Evolutionary conservation across 2,797 vertebrate species (phyloP).

Genomic region (Ptychadena robeensis): DNA sequence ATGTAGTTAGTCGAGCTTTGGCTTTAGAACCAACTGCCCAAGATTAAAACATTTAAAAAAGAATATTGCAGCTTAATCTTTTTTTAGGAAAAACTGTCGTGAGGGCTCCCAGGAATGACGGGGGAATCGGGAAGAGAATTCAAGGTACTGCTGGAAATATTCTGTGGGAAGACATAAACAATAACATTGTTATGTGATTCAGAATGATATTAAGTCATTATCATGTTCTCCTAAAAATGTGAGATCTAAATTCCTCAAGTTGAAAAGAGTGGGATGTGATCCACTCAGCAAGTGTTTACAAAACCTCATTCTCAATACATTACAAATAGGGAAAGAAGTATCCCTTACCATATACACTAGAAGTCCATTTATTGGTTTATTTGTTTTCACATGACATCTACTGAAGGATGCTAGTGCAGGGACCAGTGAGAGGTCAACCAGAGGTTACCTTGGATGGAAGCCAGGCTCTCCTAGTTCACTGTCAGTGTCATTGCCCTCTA

Average conservation of each 20-base stretch:
- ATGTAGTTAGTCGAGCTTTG: not conserved
- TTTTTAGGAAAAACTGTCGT: slow-evolving; percentile 52
- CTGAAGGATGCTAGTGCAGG: not conserved
- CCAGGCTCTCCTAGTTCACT: slow-evolving; percentile 32
- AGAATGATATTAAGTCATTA: not conserved
- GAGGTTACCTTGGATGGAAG: slow-evolving; percentile 30
- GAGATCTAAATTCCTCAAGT: not conserved
- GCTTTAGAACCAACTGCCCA: not conserved
- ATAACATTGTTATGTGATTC: not conserved
- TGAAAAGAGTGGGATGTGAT: not conserved
- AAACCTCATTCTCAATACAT: slow-evolving; percentile 27
- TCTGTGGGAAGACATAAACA: slow-evolving; percentile 32
- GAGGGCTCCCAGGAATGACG: slow-evolving; percentile 50
- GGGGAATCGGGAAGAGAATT: slow-evolving; percentile 53
- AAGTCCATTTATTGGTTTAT: slow-evolving; percentile 28
- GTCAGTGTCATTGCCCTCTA: slow-evolving; percentile 40
- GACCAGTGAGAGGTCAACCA: slow-evolving; percentile 15
- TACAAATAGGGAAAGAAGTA: slow-evolving; percentile 17
- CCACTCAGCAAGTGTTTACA: slow-evolving; percentile 37
- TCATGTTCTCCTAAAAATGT: not conserved
- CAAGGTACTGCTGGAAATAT: slow-evolving; percentile 46
- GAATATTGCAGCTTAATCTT: slow-evolving; percentile 19
- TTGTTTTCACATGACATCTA: slow-evolving; percentile 47
- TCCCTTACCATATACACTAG: slow-evolving; percentile 6
- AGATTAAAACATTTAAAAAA: slow-evolving; percentile 32